A percentile compares a stretch with the other conserved stretches of the same genome.
phyloP scores from a whole-genome alignment of 2,888 invertebrate genomes.

The Coecobrya sp. region DNA sequence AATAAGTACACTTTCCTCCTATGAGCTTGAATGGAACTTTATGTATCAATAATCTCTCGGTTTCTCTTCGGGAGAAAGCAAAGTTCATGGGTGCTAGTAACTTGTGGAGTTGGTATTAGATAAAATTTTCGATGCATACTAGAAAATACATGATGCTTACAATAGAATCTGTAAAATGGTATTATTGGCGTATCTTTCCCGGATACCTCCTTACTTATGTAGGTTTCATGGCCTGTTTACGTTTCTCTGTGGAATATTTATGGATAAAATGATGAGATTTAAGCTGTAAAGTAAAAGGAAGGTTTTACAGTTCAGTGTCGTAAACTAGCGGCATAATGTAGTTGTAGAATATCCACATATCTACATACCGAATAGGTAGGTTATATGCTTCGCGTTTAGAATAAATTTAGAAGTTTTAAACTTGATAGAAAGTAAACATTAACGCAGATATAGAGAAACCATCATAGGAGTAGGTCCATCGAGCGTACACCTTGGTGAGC shows the following conservation, averaged over 20 bases:
- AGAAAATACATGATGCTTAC: no score
- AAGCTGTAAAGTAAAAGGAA: conserved; percentile 22
- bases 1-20: background rate
- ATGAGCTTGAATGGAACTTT: background rate
- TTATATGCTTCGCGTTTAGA: background rate
- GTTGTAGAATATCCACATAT: background rate
- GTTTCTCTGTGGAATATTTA: conserved; percentile 54
- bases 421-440: background rate
- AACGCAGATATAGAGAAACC: no score
- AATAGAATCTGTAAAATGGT: no score
- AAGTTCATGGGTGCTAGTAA: no score
- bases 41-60: background rate
- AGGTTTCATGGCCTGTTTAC: background rate
- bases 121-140: no score
- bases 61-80: no score
- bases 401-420: background rate
- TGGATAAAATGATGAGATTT: conserved; percentile 67
- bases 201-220: no score
- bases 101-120: no score
- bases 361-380: background rate
- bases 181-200: no score
- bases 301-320: conserved; percentile 50
- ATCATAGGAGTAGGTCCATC: no score
- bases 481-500: conserved; percentile 3
- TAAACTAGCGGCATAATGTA: conserved; percentile 42